phyloP scores from a whole-genome alignment of 2,797 vertebrate species.

The Smutsia gigantea region DNA sequence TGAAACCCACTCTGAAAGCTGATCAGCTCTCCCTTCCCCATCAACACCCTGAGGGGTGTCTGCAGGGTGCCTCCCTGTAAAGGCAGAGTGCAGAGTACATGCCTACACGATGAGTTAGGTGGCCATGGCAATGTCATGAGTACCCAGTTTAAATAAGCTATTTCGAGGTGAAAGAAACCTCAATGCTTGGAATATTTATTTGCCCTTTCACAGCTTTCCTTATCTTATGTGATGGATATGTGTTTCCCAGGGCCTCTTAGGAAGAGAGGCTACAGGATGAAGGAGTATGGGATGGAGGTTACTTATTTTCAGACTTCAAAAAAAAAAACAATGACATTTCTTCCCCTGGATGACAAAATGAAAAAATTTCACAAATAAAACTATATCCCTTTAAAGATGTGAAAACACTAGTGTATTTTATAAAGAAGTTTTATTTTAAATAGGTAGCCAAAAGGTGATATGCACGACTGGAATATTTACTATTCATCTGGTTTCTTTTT shows the following conservation, averaged over 20 bases:
- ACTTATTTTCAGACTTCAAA: slow-evolving; percentile 6
- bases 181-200: neutral
- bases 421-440: slow-evolving; percentile 47
- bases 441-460: neutral
- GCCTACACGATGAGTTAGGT: neutral
- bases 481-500: slow-evolving; percentile 46
- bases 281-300: neutral
- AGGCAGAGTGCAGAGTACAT: neutral
- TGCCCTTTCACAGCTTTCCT: neutral
- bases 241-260: neutral
- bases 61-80: neutral
- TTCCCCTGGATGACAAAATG: neutral
- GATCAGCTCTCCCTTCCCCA: neutral
- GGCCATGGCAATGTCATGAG: neutral
- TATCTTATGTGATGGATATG: neutral
- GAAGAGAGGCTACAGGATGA: neutral
- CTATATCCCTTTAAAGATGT: slow-evolving; percentile 7
- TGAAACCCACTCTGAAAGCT: neutral
- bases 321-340: neutral
- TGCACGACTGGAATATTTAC: neutral
- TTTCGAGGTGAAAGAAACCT: neutral
- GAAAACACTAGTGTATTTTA: slow-evolving; percentile 18
- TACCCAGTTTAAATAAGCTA: neutral
- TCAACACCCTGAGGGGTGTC: neutral
- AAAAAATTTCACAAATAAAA: slow-evolving; percentile 47